A percentile compares a stretch with the other conserved stretches of the same genome.
phyloP scores from a whole-genome alignment of 2,888 invertebrate species.

The Hyalella azteca region DNA sequence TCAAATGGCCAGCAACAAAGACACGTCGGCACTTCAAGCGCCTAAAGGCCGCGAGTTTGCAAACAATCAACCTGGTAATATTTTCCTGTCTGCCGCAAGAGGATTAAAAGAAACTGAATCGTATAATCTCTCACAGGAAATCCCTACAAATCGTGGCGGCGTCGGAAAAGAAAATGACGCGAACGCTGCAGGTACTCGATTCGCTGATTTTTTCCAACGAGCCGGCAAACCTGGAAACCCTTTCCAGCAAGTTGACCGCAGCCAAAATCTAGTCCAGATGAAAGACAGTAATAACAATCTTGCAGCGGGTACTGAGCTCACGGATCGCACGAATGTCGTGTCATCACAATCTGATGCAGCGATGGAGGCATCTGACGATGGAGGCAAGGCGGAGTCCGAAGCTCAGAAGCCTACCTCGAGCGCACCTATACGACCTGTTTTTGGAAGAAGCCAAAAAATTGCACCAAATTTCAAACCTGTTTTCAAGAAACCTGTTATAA shows the following conservation, averaged over 20 bases:
- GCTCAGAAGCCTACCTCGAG: background rate
- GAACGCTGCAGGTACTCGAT: background rate
- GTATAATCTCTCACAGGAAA: too few species aligned
- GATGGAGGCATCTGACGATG: background rate
- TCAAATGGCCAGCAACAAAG: background rate
- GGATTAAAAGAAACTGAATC: too few species aligned
- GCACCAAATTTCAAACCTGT: constrained; percentile 12
- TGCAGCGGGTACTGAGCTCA: too few species aligned
- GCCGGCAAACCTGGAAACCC: background rate
- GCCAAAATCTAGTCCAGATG: too few species aligned
- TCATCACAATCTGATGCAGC: background rate
- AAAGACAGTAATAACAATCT: too few species aligned
- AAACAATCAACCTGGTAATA: too few species aligned
- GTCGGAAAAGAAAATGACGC: background rate
- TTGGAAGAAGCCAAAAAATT: background rate
- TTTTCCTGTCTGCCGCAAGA: too few species aligned
- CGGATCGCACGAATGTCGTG: background rate
- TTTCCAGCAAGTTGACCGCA: too few species aligned
- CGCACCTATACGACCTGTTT: background rate
- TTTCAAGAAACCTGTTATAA: constrained; percentile 20
- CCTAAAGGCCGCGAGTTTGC: too few species aligned
- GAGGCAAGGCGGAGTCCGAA: background rate
- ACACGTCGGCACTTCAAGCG: too few species aligned
- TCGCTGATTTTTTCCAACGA: background rate
- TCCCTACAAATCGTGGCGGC: too few species aligned